phyloP scores from a whole-genome alignment of 2,888 invertebrate species.

The Trichacis sp. region DNA sequence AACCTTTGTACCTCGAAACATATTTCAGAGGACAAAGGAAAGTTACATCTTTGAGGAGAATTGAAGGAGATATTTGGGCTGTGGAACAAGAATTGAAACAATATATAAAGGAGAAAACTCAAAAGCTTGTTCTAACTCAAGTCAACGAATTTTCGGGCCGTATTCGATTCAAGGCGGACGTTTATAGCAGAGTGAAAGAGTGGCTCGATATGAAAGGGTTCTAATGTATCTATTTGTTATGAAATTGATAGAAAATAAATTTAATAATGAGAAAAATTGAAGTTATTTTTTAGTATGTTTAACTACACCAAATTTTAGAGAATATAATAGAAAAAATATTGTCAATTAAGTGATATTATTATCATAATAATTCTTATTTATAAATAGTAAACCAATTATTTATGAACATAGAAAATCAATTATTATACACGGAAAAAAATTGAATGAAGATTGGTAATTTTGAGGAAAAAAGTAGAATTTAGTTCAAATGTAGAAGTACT shows the following conservation, averaged over 20 bases:
- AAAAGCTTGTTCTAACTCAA: constrained; percentile 72
- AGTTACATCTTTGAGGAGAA: constrained; percentile 76
- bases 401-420: no score
- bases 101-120: constrained; percentile 73
- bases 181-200: constrained; percentile 76
- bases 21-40: constrained; percentile 74
- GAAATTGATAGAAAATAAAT: not conserved
- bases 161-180: constrained; percentile 82
- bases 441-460: no score
- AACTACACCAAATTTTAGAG: no score
- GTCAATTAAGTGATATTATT: no score
- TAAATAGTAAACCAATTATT: no score
- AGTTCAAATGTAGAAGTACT: no score
- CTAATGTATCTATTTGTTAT: constrained; percentile 67
- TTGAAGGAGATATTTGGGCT: constrained; percentile 90
- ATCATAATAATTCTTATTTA: no score
- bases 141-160: constrained; percentile 81
- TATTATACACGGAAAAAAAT: no score
- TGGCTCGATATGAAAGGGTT: constrained; percentile 83
- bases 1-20: constrained; percentile 81
- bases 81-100: constrained; percentile 78
- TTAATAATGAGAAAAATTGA: not conserved
- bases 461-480: no score
- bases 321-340: no score
- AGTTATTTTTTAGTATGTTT: no score